Percentiles rank a stretch among this genome's conserved stretches.
Evolutionary conservation across 1,140 invertebrate genomes (phyloP).

Genomic region (Brachionus koreanus): DNA sequence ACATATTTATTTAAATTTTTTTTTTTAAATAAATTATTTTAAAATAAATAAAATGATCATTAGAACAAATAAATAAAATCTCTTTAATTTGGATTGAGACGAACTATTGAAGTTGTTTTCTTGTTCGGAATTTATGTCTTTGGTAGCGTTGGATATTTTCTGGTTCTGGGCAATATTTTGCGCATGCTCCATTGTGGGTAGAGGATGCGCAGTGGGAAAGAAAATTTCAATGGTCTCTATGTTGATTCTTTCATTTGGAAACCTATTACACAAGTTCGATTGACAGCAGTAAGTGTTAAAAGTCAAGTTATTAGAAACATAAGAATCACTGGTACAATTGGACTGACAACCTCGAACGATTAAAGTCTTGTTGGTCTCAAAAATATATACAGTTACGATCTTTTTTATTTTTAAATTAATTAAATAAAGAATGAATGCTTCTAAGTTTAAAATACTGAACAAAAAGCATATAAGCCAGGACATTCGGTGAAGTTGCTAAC

Average conservation of each 20-base stretch:
- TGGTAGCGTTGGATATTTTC: not conserved
- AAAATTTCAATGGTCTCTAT: not conserved
- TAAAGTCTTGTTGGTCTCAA: not conserved
- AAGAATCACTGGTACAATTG: slow-evolving; percentile 6
- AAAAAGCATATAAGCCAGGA: not conserved
- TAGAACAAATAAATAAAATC: not conserved
- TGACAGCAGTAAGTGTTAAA: slow-evolving; percentile 5
- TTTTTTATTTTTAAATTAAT: not conserved
- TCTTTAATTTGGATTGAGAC: not conserved
- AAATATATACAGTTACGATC: not conserved
- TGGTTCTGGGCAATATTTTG: not conserved
- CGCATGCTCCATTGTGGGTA: not conserved
- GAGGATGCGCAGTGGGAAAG: not conserved
- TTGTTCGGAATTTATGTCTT: not conserved
- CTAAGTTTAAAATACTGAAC: not conserved
- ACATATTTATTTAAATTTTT: no score
- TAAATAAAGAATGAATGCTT: not conserved
- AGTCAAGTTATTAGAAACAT: not conserved
- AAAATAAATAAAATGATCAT: not conserved
- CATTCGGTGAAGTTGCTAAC: not conserved
- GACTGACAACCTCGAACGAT: slow-evolving; percentile 12
- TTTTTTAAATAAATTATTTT: not conserved
- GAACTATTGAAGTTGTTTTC: not conserved
- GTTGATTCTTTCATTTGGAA: slow-evolving; percentile 13
- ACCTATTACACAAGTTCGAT: not conserved